These are phyloP conservation scores for Drosophila micromelanica DNA, from an alignment of 1,140 invertebrate genomes.

Conservation along the genomic window DNA sequence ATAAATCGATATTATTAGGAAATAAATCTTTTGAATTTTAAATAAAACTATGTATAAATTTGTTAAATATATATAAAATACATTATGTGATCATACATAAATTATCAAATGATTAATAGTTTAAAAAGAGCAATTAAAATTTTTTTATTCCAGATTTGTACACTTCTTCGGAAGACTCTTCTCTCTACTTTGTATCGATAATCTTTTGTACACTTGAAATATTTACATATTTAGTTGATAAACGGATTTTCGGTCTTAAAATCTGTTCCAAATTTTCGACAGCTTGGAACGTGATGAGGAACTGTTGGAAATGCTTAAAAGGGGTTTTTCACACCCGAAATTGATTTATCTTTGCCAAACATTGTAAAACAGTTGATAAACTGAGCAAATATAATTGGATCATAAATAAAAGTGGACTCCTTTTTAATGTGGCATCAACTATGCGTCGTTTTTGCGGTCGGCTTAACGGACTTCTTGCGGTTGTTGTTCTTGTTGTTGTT, in stretches of 20 bases:
- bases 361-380: conserved; percentile 47
- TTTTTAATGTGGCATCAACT: conserved; percentile 64
- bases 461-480: conserved; percentile 32
- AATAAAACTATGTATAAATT: too few relatives aligned
- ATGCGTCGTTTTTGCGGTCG: conserved; percentile 26
- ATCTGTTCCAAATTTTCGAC: conserved; percentile 42
- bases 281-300: conserved; percentile 47
- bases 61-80: too few relatives aligned
- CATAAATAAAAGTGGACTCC: conserved; percentile 35
- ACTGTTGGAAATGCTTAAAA: conserved; percentile 11
- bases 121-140: too few relatives aligned
- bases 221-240: conserved; percentile 6
- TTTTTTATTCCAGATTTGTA: background rate
- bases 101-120: too few relatives aligned
- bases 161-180: background rate
- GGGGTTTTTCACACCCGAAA: conserved; percentile 51
- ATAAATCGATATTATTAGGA: too few relatives aligned
- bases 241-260: background rate
- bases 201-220: background rate
- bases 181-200: background rate
- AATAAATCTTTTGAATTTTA: too few relatives aligned
- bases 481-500: conserved; percentile 37
- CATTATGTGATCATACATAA: too few relatives aligned
- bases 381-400: conserved; percentile 46
- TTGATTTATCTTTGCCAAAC: conserved; percentile 74